Evolutionary conservation across 2,113 vertebrate genomes (phyloP).

Genomic region (Cheirogaleus medius): DNA sequence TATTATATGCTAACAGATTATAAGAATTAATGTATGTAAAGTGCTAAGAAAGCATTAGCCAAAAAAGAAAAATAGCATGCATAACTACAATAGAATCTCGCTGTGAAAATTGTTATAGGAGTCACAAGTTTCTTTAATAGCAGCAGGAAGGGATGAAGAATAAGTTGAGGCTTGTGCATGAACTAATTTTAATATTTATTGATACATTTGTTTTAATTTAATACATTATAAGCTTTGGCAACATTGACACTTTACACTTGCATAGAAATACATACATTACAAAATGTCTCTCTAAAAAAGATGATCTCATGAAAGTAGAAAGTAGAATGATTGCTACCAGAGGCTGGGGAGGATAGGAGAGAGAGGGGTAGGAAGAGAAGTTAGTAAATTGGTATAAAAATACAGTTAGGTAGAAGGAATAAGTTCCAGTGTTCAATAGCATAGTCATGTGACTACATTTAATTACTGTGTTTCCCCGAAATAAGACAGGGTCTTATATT

Average conservation of each 20-base stretch:
- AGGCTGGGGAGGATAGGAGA: background rate
- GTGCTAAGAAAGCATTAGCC: background rate
- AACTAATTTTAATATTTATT: background rate
- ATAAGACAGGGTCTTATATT: too few species aligned
- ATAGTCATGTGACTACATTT: background rate
- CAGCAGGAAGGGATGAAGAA: background rate
- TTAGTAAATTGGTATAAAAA: background rate
- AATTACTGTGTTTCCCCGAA: too few species aligned
- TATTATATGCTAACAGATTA: background rate
- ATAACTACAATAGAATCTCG: background rate
- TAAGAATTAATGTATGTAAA: background rate
- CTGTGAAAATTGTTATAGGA: background rate
- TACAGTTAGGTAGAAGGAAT: background rate
- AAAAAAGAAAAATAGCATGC: background rate
- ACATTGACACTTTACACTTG: background rate
- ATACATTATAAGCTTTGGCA: background rate
- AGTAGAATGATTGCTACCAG: background rate
- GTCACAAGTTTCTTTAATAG: background rate
- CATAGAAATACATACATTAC: background rate
- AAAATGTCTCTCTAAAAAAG: background rate
- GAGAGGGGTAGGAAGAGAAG: background rate
- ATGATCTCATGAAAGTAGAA: background rate
- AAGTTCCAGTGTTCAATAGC: background rate
- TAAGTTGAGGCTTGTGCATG: background rate
- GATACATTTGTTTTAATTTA: background rate